Base-by-base conservation (phyloP, 1,140 invertebrate genomes). In the Hyposmocoma kahamanoa region DNA sequence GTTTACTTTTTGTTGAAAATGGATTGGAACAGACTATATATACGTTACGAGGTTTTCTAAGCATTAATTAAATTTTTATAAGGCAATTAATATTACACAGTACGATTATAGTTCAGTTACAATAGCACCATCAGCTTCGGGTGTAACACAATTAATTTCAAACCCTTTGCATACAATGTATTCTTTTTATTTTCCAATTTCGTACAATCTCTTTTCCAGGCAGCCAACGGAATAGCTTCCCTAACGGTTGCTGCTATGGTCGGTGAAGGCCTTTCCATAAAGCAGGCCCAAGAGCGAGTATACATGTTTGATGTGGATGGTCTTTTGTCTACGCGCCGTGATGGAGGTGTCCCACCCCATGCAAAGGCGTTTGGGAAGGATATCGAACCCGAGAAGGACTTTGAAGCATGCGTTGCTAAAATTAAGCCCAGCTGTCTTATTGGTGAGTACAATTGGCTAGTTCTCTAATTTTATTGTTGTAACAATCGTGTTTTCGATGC, bases 301-400 rank as follows among this genome's bases (percentile, higher is more conserved):
- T 98, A 94, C 91, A 95, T 96, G 93, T 91, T 94, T 71, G 94
- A 97, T 56, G 92, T 96, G 30, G 91, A 95, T 65, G 95, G 95
- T 21, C 82, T 97, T 0, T 70, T 97, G 30, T 93, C 92, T 0
- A 93, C 92, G 36, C 87, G 89, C 4, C 86, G 95, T 18, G 91
- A 91, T 11, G 92, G 92, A 41, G 94, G 94, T 21, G 89, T 90
- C 43, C 86, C 95, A 6, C 91, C 92, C 4, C 94, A 97, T 55
- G 96, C 97, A 62, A 84, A 87, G 15, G 89, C 88, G 39, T 98
- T 95, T 72, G 95, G 95, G 10, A 97, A 98, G 74, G 90, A 97
- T 45, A 89, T 94, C 53, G 87, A 89, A 39, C 91, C 92, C 0
- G 91, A 94, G 72, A 94, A 92, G 51, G 89, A 92, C 72, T 90